phyloP scores from a whole-genome alignment of 1,140 invertebrate genomes.

The Littorina saxatilis region DNA sequence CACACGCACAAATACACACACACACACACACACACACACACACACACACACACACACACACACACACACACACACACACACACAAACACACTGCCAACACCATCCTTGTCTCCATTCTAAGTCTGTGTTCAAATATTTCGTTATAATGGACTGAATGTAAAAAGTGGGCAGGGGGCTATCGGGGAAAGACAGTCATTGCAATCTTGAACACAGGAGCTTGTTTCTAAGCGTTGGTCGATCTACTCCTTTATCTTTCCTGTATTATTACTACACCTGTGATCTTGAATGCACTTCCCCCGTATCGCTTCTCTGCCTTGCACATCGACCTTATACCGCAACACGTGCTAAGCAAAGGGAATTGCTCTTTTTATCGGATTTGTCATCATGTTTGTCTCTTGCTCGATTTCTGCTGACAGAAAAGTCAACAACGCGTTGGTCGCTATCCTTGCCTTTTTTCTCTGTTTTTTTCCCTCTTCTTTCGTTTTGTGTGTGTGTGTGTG shows the following conservation, averaged over 20 bases:
- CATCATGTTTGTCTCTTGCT: no score
- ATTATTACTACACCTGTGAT: no score
- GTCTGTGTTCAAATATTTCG: background rate
- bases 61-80: background rate
- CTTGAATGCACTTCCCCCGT: no score
- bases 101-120: background rate
- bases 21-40: background rate
- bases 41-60: background rate
- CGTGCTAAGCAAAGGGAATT: background rate
- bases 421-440: background rate
- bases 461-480: background rate
- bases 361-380: no score
- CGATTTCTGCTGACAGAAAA: background rate
- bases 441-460: background rate
- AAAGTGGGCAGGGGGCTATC: background rate
- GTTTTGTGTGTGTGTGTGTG: background rate
- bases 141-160: background rate
- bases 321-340: background rate
- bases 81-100: background rate
- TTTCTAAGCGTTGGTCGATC: no score
- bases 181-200: background rate
- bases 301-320: background rate
- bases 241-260: no score
- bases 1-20: slow-evolving; percentile 9
- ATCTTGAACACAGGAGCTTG: background rate